Conservation (phyloP, 1,140 invertebrate genomes). For the Lethocerus indicus region DNA sequence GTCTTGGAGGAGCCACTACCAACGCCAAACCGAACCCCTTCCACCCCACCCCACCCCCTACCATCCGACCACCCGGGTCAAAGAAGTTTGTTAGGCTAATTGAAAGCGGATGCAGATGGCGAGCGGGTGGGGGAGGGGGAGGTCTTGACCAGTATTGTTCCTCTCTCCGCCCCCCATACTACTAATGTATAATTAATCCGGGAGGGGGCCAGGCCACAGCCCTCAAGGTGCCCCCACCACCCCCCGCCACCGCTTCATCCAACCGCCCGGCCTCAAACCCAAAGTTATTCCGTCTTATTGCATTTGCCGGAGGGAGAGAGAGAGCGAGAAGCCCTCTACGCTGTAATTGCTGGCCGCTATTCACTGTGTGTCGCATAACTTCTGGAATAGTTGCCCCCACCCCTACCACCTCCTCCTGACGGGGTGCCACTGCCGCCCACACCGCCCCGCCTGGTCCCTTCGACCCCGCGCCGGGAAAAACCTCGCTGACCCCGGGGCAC, state of each 20-base stretch:
- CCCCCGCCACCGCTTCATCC: not conserved
- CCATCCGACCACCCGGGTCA: too few species aligned
- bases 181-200: conserved; percentile 14
- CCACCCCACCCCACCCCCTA: too few species aligned
- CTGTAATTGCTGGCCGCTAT: too few species aligned
- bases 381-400: not conserved
- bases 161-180: not conserved
- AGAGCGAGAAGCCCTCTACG: too few species aligned
- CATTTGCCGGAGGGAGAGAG: too few species aligned
- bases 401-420: not conserved
- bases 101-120: conserved; percentile 1
- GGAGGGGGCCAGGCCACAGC: not conserved
- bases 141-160: conserved; percentile 8
- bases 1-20: too few species aligned
- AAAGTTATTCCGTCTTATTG: conserved; percentile 13
- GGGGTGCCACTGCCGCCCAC: too few species aligned
- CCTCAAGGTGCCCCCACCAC: not conserved
- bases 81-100: conserved; percentile 15
- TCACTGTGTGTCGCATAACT: conserved; percentile 1
- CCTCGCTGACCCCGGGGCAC: too few species aligned
- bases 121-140: not conserved
- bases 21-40: too few species aligned
- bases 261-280: conserved; percentile 3
- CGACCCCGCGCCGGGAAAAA: too few species aligned
- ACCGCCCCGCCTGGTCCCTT: too few species aligned